Conservation (phyloP, 2,888 invertebrate species). For the Lycophotia porphyrea region DNA sequence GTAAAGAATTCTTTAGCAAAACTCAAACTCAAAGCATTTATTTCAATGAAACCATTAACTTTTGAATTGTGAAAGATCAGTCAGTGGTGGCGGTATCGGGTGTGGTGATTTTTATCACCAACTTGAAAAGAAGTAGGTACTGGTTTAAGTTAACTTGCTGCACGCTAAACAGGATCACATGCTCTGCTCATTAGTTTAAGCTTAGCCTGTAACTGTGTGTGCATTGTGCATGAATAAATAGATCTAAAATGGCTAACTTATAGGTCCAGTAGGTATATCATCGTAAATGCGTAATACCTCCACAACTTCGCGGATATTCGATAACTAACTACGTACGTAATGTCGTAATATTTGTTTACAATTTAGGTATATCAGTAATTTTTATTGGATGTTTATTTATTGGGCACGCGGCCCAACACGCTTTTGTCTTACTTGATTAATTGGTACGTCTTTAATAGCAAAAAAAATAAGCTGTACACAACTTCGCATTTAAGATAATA, state of each 20-base stretch:
- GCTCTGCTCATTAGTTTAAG: too few species aligned
- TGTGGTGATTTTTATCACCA: too few species aligned
- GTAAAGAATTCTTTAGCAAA: too few species aligned
- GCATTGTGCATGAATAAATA: too few species aligned
- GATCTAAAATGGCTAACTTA: neutral
- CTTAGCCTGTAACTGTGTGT: too few species aligned
- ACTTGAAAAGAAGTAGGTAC: too few species aligned
- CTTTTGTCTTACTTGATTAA: constrained; percentile 1
- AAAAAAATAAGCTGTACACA: constrained; percentile 9
- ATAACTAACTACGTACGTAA: neutral
- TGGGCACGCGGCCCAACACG: constrained; percentile 34
- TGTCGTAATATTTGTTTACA: constrained; percentile 14
- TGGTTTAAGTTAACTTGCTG: too few species aligned
- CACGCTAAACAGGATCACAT: too few species aligned
- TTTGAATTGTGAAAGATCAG: too few species aligned
- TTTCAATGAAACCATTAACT: too few species aligned
- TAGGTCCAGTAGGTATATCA: neutral
- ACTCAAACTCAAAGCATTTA: too few species aligned
- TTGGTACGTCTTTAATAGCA: neutral
- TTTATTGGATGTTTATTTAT: constrained; percentile 31
- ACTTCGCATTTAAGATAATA: constrained; percentile 32
- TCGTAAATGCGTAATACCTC: neutral
- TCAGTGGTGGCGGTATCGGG: too few species aligned
- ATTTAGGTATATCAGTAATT: neutral
- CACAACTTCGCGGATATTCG: neutral